Conservation (phyloP, 2,888 invertebrate species). For the Apodemia mormo region DNA sequence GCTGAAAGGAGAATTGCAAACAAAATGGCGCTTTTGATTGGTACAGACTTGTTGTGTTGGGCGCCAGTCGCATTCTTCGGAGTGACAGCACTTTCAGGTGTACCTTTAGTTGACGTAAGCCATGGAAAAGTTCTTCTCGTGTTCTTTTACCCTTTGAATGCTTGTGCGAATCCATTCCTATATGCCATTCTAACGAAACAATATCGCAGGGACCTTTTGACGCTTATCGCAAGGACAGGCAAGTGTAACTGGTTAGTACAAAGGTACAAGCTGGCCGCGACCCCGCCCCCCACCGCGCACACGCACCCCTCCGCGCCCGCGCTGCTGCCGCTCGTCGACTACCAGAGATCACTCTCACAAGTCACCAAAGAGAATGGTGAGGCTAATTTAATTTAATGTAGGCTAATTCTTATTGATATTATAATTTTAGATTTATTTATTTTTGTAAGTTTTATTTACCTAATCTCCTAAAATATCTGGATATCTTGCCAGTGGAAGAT, state of each 20-base stretch:
- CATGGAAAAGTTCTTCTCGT: slow-evolving; percentile 91
- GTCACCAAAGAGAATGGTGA: slow-evolving; percentile 23
- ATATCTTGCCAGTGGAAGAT: no score
- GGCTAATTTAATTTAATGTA: no score
- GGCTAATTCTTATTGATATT: no score
- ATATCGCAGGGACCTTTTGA: slow-evolving; percentile 88
- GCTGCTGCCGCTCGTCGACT: slow-evolving; percentile 63
- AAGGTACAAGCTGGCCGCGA: slow-evolving; percentile 65
- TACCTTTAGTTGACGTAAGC: slow-evolving; percentile 91
- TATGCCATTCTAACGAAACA: slow-evolving; percentile 95
- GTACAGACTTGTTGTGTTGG: slow-evolving; percentile 92
- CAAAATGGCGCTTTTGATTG: slow-evolving; percentile 94
- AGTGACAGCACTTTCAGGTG: slow-evolving; percentile 91
- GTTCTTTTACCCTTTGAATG: slow-evolving; percentile 95
- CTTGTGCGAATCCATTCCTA: slow-evolving; percentile 95
- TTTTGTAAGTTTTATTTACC: no score
- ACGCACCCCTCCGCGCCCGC: slow-evolving; percentile 68
- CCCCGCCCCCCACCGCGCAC: slow-evolving; percentile 69
- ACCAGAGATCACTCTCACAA: slow-evolving; percentile 58
- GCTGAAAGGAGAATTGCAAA: slow-evolving; percentile 90
- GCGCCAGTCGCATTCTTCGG: slow-evolving; percentile 95
- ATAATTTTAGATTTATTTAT: no score
- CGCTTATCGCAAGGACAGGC: slow-evolving; percentile 84
- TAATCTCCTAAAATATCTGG: no score
- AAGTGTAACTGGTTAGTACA: slow-evolving; percentile 67